phyloP scores from a whole-genome alignment of 23 tunicate genomes.

The Trididemnum nubilum region DNA sequence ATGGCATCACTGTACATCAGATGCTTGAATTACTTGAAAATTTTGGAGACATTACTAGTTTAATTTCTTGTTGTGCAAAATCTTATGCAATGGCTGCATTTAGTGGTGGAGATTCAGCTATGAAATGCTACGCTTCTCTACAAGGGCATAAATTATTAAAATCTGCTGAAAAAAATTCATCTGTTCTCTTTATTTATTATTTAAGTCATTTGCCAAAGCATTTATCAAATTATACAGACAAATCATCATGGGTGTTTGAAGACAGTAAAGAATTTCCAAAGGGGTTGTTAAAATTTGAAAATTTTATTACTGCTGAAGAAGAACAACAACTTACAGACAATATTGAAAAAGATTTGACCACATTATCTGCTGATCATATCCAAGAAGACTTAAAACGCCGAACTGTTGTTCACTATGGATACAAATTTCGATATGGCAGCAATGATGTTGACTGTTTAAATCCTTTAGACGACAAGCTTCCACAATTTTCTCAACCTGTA shows the following conservation, averaged over 20 bases:
- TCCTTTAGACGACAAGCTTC: conserved; percentile 40
- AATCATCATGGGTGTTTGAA: background rate
- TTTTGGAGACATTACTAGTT: background rate
- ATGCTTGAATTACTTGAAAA: background rate
- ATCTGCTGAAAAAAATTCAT: conserved; percentile 10
- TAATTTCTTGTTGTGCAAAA: background rate
- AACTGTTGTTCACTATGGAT: conserved; percentile 87
- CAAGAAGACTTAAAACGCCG: conserved; percentile 64
- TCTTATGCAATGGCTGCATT: conserved; percentile 38
- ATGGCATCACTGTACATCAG: conserved; percentile 17
- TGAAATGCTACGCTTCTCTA: background rate
- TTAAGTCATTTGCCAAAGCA: background rate
- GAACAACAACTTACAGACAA: conserved; percentile 39
- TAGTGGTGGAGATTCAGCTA: background rate
- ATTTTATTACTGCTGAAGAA: conserved; percentile 59
- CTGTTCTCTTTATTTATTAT: conserved; percentile 24
- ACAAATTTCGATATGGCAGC: conserved; percentile 73
- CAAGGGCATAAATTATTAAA: conserved; percentile 48
- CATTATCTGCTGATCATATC: background rate
- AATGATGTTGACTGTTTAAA: conserved; percentile 73
- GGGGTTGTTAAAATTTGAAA: conserved; percentile 63
- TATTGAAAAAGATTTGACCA: conserved; percentile 40
- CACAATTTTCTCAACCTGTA: conserved; percentile 17
- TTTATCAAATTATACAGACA: background rate
- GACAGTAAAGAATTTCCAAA: conserved; percentile 2